Conservation (phyloP, 1,140 invertebrate genomes). For the Seison nebaliae region DNA sequence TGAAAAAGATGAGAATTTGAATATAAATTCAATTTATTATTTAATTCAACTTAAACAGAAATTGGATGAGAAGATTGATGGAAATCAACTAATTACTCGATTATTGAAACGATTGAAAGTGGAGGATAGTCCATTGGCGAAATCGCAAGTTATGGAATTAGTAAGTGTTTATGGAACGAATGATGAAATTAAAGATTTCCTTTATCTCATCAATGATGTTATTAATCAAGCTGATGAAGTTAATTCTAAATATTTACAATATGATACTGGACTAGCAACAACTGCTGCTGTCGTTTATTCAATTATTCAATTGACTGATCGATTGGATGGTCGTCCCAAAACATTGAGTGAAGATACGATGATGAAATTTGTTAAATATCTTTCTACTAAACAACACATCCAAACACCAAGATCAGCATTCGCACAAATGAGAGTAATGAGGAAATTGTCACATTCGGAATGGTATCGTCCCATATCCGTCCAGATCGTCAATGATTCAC, state of each 20-base stretch:
- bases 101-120: no score
- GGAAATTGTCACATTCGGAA: background rate
- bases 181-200: constrained; percentile 36
- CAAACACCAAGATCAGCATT: constrained; percentile 33
- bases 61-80: no score
- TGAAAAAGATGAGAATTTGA: no score
- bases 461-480: background rate
- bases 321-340: constrained; percentile 41
- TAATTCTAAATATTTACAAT: constrained; percentile 50
- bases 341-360: constrained; percentile 39
- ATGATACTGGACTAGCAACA: constrained; percentile 55
- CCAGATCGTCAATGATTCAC: background rate
- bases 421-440: constrained; percentile 1
- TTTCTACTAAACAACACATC: constrained; percentile 22
- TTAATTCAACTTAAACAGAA: no score
- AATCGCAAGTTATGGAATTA: no score
- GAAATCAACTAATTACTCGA: no score
- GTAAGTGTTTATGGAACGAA: no score
- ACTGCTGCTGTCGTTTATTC: constrained; percentile 43
- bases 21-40: no score
- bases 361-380: constrained; percentile 65
- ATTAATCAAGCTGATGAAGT: constrained; percentile 78
- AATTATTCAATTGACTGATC: constrained; percentile 41
- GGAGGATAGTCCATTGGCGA: no score
- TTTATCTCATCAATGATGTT: constrained; percentile 57